phyloP scores from a whole-genome alignment of 2,113 vertebrate species.

The Narcine bancroftii region DNA sequence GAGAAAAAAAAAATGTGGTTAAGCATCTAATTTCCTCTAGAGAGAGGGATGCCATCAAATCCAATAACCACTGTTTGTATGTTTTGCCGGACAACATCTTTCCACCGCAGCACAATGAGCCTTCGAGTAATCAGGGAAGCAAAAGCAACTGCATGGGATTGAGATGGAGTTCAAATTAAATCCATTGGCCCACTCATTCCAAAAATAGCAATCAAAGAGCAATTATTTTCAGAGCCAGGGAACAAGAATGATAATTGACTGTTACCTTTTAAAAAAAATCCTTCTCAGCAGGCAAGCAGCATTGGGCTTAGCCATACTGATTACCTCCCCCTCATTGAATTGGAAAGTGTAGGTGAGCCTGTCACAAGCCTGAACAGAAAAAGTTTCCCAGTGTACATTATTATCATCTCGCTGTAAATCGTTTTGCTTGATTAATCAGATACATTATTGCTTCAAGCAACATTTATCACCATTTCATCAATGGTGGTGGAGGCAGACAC shows the following conservation, averaged over 20 bases:
- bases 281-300: not conserved
- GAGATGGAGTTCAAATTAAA: too few species aligned
- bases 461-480: not conserved
- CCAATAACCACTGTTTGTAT: too few species aligned
- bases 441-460: not conserved
- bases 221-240: not conserved
- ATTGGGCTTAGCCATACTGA: not conserved
- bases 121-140: too few species aligned
- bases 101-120: too few species aligned
- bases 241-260: not conserved
- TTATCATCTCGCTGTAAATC: not conserved
- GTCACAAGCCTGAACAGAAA: not conserved
- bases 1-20: too few species aligned
- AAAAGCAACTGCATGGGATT: too few species aligned
- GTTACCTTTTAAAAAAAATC: not conserved
- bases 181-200: too few species aligned
- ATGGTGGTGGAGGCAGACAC: too few species aligned
- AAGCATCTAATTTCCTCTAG: too few species aligned
- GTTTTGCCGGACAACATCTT: too few species aligned
- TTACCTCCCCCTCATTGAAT: not conserved
- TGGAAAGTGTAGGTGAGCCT: not conserved
- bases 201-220: too few species aligned
- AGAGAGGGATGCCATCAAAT: too few species aligned
- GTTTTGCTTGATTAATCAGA: not conserved
- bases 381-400: not conserved